Evolutionary conservation across 2,113 vertebrate species (phyloP), one percentile per base, ranked within the genome.

Genomic region (Trogon melanurus): DNA sequence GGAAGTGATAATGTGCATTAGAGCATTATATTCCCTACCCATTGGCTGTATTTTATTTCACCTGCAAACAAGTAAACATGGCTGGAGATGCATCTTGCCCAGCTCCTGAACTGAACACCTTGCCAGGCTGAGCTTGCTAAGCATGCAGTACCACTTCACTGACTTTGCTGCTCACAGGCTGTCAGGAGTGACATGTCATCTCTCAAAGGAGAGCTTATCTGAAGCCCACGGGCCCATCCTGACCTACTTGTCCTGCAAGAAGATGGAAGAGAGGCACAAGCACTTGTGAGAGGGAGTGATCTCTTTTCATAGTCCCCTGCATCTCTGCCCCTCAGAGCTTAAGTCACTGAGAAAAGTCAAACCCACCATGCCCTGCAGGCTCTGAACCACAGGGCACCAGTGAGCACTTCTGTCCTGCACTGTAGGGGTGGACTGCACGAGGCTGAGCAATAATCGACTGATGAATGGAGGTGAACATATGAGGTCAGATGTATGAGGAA

Each of bases 391-490:
- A 54, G 41, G 22, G 27, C 29, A 30, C 9, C 53, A 32, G 32
- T 8, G 54, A 72, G 10, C 8, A 11, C 13, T 69, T 54, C 73
- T 85, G 62, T 53, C n/a, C 62, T 75, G 30, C 67, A 17, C 38
- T 0, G 0, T 12, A 20, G 15, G 29, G 3, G 2, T 72, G 57
- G 29, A 48, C 61, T 8, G 4, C 0, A 3, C 2, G 1, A 47
- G 34, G 29, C 26, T 72, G 66, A 76, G 25, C 32, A 70, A 26
- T 30, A 82, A 16, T 16, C 0, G 0, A 15, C 26, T 34, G 32
- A 36, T 13, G 25, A 69, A 10, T 2, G 71, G 57, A 84, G 23
- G 16, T 23, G 51, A 74, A 48, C 20, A 26, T 22, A 44, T 2
- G 16, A 76, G 30, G 18, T 67, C 51, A 70, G n/a, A 47, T 32